phyloP scores from a whole-genome alignment of 2,888 invertebrate genomes.

The Magallana nippona region DNA sequence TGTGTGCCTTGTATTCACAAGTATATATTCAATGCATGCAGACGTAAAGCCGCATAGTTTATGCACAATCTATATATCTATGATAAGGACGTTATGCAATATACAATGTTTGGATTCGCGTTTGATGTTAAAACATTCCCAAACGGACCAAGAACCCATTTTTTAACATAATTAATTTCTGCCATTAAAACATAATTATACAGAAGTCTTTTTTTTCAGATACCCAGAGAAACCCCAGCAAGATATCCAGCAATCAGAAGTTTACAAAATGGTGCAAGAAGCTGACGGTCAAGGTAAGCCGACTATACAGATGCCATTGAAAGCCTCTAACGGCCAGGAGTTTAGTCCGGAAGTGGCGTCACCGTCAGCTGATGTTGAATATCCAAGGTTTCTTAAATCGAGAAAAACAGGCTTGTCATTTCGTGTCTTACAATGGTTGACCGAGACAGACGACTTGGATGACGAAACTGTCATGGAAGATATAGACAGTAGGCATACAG shows the following conservation, averaged over 20 bases:
- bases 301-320: slow-evolving; percentile 7
- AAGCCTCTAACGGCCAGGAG: slow-evolving; percentile 13
- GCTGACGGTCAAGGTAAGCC: slow-evolving; percentile 70
- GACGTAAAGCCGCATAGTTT: no score
- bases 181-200: not conserved
- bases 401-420: slow-evolving; percentile 72
- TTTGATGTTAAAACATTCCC: no score
- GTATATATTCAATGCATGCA: no score
- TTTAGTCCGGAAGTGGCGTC: slow-evolving; percentile 38
- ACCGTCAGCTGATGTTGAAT: slow-evolving; percentile 45
- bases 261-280: slow-evolving; percentile 75
- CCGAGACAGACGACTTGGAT: slow-evolving; percentile 66
- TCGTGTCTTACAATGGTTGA: slow-evolving; percentile 73
- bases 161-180: not conserved
- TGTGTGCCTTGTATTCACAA: no score
- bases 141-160: no score
- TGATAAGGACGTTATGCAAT: no score
- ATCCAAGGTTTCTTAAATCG: slow-evolving; percentile 54
- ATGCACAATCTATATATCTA: no score
- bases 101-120: no score
- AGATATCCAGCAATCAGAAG: slow-evolving; percentile 72
- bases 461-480: slow-evolving; percentile 46
- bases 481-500: slow-evolving; percentile 54
- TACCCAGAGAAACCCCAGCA: slow-evolving; percentile 58
- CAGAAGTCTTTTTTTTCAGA: slow-evolving; percentile 48